Evolutionary conservation across 1,140 invertebrate genomes (phyloP), one percentile per base, ranked within the genome.

Genomic region (Philotrypesis tridentata): DNA sequence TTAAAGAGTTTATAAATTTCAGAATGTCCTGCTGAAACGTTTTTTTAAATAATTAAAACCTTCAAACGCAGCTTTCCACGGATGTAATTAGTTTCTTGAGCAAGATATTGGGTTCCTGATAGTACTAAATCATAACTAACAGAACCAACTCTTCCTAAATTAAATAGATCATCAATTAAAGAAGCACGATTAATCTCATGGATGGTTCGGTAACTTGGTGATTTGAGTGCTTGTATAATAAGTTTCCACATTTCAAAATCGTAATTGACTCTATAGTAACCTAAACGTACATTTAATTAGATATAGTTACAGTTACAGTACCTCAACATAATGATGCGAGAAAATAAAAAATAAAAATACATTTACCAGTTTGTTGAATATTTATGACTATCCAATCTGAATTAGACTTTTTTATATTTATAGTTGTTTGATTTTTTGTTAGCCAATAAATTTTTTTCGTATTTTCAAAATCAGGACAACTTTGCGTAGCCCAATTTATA

Each of bases 231-330:
- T 11, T 93, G 89, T 0, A 94, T 94, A 2, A 97, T 92, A 80
- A 96, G 88, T 65, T 94, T 88, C 97, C 97, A 97, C 88, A 97
- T 97, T 14, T 91, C 89, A 37, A 92, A 85, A 83, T 97, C 96
- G 85, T 97, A 97, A 88, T 97, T 97, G 0, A 97, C 95, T 55
- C 96, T 93, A 88, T 97, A 97, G 84, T 96, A 97, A 29, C 96
- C 96, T 93, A 55, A 72, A 63, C 60, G 48, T 72, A 9, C 33
- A 55, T 55, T 55, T 43, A 12, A 17, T 14, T 43, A 23, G 25
- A 55, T 67, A 40, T 80, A 29, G 25, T 2, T 3, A 33, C 8
- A 14, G 31, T 67, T 31, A 12, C 1, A 43, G 4, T 43, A 17
- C 12, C 2, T 37, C 9, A 37, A 37, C 33, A 37, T n/a, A 37